phyloP scores from a whole-genome alignment of 2,888 invertebrate species.

The Phytoseiulus persimilis region DNA sequence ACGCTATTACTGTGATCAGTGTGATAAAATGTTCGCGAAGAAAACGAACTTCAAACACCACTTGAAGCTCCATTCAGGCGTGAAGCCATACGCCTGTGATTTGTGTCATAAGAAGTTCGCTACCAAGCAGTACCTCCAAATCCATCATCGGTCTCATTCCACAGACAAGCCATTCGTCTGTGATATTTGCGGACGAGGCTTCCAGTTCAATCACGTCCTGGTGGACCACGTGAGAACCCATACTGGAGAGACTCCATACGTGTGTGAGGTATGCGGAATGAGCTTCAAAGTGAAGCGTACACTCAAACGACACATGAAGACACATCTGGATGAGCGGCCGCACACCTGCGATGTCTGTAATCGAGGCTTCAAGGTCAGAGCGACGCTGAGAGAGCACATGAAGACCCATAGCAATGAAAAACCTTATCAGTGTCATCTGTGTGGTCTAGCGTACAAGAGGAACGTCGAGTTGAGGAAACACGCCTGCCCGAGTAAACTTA shows the following conservation, averaged over 20 bases:
- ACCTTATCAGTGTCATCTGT: slow-evolving; percentile 56
- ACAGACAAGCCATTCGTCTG: slow-evolving; percentile 55
- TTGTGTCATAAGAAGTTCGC: slow-evolving; percentile 16
- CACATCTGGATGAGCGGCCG: slow-evolving; percentile 47
- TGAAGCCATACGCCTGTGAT: neutral
- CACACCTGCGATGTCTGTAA: slow-evolving; percentile 51
- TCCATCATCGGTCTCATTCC: slow-evolving; percentile 50
- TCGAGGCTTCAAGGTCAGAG: slow-evolving; percentile 49
- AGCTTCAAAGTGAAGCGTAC: slow-evolving; percentile 59
- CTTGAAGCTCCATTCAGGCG: slow-evolving; percentile 8
- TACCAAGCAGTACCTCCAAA: slow-evolving; percentile 17
- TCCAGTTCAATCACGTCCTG: slow-evolving; percentile 50
- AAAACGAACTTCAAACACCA: slow-evolving; percentile 32
- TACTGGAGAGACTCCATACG: slow-evolving; percentile 22
- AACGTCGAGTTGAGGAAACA: slow-evolving; percentile 31
- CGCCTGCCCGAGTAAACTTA: neutral
- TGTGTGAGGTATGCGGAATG: slow-evolving; percentile 45
- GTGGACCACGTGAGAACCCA: slow-evolving; percentile 41
- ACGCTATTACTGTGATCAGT: slow-evolving; percentile 18
- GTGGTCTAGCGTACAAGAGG: slow-evolving; percentile 49
- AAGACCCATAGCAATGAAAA: slow-evolving; percentile 54
- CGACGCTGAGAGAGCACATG: slow-evolving; percentile 24
- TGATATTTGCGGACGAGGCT: slow-evolving; percentile 52
- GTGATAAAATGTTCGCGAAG: slow-evolving; percentile 33
- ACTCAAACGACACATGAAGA: slow-evolving; percentile 54